Evolutionary conservation across 1,140 invertebrate genomes (phyloP).

Genomic region (Phenacoccus solenopsis): DNA sequence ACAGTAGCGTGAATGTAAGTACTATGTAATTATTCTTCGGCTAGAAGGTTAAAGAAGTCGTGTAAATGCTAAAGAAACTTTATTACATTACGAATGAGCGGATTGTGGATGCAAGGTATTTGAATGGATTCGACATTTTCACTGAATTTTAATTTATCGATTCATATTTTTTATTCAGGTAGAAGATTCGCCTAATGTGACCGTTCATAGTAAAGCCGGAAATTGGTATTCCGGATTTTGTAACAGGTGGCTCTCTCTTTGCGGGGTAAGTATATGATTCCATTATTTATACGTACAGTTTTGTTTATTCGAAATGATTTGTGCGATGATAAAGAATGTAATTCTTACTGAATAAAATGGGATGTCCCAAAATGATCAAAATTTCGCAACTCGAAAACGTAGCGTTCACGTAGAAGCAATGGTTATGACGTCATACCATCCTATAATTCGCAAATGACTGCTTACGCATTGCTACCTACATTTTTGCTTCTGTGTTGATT

Average conservation of each 20-base stretch:
- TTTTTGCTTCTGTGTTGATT: neutral
- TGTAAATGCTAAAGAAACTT: too few relatives aligned
- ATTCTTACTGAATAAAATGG: too few relatives aligned
- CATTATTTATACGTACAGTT: neutral
- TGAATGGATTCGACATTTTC: too few relatives aligned
- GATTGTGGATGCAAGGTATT: neutral
- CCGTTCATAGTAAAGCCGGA: slow-evolving; percentile 66
- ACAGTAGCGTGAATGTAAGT: neutral
- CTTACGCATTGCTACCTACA: too few relatives aligned
- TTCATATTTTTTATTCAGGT: neutral
- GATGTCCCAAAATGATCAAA: too few relatives aligned
- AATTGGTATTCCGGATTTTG: slow-evolving; percentile 89
- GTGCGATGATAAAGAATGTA: too few relatives aligned
- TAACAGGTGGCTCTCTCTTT: slow-evolving; percentile 82
- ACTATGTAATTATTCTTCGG: neutral
- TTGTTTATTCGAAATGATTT: too few relatives aligned
- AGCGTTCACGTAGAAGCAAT: too few relatives aligned
- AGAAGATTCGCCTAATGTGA: slow-evolving; percentile 10
- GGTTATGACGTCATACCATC: too few relatives aligned
- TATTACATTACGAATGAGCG: neutral
- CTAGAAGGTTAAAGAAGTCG: neutral
- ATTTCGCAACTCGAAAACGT: too few relatives aligned
- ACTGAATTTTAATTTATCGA: too few relatives aligned
- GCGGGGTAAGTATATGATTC: slow-evolving; percentile 55
- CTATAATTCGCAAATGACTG: too few relatives aligned